These are phyloP conservation scores for Olivierus martensii DNA, from an alignment of 1,140 invertebrate species.

Conservation along the genomic window DNA sequence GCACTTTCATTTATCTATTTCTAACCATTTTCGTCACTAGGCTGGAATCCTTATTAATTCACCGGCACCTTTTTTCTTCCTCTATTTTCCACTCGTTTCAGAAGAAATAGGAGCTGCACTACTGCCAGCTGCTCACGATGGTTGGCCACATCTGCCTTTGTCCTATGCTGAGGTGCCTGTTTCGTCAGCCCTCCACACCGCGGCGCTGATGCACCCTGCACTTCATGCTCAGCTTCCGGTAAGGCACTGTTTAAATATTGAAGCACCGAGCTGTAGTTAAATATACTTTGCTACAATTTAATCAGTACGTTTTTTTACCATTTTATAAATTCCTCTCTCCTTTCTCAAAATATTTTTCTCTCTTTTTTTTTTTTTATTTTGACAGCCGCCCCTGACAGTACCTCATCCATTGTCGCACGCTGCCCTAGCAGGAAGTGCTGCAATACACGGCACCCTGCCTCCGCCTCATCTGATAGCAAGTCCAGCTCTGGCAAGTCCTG, in stretches of 20 bases:
- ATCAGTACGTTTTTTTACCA: no score
- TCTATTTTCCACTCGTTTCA: neutral
- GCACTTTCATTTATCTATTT: no score
- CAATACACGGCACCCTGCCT: slow-evolving; percentile 30
- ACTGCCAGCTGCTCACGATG: slow-evolving; percentile 79
- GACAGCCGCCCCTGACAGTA: slow-evolving; percentile 43
- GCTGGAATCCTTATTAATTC: no score
- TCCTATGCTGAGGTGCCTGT: slow-evolving; percentile 66
- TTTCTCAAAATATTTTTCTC: no score
- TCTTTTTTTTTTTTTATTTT: neutral
- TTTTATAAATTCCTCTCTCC: no score
- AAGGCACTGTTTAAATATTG: slow-evolving; percentile 5
- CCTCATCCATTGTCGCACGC: neutral
- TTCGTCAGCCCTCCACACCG: slow-evolving; percentile 52
- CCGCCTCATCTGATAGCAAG: slow-evolving; percentile 22
- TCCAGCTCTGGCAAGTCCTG: slow-evolving; percentile 58
- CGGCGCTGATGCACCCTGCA: slow-evolving; percentile 75
- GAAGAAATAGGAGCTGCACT: slow-evolving; percentile 82
- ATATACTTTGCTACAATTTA: no score
- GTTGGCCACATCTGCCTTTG: slow-evolving; percentile 78
- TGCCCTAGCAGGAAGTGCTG: slow-evolving; percentile 42
- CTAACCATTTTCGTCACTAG: no score
- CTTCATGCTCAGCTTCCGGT: slow-evolving; percentile 87
- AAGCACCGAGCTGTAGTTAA: no score
- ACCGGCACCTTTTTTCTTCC: no score